Evolutionary conservation across 2,888 invertebrate species (phyloP), one percentile per base, ranked within the genome.

Genomic region (Mylabris sibirica): DNA sequence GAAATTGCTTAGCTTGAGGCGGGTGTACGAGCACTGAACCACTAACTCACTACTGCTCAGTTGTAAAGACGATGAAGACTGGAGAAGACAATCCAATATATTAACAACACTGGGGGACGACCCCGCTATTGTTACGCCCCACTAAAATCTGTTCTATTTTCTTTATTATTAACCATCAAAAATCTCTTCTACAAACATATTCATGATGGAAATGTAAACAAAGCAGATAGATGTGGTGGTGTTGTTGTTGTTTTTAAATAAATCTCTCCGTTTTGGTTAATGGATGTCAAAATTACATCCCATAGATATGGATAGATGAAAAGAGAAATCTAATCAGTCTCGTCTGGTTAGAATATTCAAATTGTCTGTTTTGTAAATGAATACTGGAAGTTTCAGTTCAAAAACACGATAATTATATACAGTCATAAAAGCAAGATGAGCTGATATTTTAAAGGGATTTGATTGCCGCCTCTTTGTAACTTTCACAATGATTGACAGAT

Each of bases 61-160:
- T 26, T 57, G 57, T 30, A 30, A 30, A 30, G 30, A 30, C 30
- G 30, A 57, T 26, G 57, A 57, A 57, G 14, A 57, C 57, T 57
- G 57, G 26, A 57, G 57, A 57, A 24, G 26, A 57, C 53, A 22
- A 53, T 53, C 57, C 12, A 57, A 22, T 57, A 57, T 57, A 57
- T 5, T 11, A 57, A n/a, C 57, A 57, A 24, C 22, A 53, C 22
- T 14, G 57, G 26, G 57, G 26, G 14, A 57, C 57, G 12, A 14
- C 57, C 57, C 57, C 57, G 57, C 53, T 57, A 26, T 14, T 57
- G n/a, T 26, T 26, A 11, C 57, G 57, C 57, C 57, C 57, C 57
- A 57, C 57, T 57, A 57, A 24, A 57, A 57, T 12, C 11, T 3
- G n/a, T 44, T 17, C n/a, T 5, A n/a, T 12, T 5, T 17, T 4